phyloP scores from a whole-genome alignment of 2,113 vertebrate species.

The Microtus ochrogaster region DNA sequence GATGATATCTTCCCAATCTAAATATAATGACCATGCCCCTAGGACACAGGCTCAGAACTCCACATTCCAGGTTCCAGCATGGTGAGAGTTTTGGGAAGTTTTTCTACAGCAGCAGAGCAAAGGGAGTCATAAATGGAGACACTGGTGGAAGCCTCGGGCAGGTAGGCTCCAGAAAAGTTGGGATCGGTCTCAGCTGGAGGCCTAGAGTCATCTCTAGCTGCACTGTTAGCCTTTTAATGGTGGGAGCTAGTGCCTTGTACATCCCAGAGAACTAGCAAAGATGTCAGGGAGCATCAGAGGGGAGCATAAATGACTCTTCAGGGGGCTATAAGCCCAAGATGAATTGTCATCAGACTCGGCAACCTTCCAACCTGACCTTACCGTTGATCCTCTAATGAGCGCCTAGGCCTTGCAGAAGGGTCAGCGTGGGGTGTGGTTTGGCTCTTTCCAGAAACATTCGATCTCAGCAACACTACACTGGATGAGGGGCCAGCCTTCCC shows the following conservation, averaged over 20 bases:
- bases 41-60: background rate
- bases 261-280: background rate
- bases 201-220: background rate
- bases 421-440: background rate
- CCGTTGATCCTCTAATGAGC: background rate
- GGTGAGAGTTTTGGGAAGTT: background rate
- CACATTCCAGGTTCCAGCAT: background rate
- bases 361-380: background rate
- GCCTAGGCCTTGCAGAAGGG: background rate
- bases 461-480: background rate
- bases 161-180: background rate
- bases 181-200: background rate
- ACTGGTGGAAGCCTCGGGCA: background rate
- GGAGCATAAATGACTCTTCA: background rate
- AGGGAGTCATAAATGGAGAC: background rate
- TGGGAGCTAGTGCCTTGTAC: background rate
- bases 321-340: background rate
- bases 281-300: background rate
- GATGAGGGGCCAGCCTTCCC: background rate
- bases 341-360: background rate
- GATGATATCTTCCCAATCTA: background rate
- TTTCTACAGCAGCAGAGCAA: background rate
- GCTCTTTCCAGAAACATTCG: background rate
- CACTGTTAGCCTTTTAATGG: background rate
- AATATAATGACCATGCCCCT: background rate